Evolutionary conservation across 30 jellyfish, hydroid and myxozoan species (phyloP).

Genomic region (Hydractinia echinata): DNA sequence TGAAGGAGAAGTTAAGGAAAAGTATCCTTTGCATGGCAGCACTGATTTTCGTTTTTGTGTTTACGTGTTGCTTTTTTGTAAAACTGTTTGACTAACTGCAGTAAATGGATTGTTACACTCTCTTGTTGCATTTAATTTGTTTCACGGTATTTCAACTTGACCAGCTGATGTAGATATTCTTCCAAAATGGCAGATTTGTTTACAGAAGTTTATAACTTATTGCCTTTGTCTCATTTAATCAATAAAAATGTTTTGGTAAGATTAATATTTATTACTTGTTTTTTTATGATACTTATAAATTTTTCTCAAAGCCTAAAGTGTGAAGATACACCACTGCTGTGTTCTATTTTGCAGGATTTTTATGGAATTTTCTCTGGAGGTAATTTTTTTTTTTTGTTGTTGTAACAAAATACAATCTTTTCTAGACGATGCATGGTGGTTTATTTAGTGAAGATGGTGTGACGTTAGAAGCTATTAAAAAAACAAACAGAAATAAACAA

Average conservation of each 20-base stretch:
- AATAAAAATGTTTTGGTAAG: slow-evolving; percentile 86
- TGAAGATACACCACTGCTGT: not conserved
- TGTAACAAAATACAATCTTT: not conserved
- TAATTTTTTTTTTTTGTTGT: not conserved
- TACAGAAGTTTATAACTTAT: slow-evolving; percentile 87
- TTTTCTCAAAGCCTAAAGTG: not conserved
- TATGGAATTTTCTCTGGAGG: too few species aligned
- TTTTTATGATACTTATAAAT: not conserved
- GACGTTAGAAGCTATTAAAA: slow-evolving; percentile 75
- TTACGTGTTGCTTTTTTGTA: not conserved
- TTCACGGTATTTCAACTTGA: too few species aligned
- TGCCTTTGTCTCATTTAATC: slow-evolving; percentile 88
- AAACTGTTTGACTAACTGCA: not conserved
- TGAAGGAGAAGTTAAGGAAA: slow-evolving; percentile 90
- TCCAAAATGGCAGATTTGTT: slow-evolving; percentile 83
- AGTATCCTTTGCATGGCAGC: slow-evolving; percentile 49
- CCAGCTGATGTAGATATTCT: slow-evolving; percentile 48
- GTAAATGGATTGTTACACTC: not conserved
- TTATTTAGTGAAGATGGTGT: slow-evolving; percentile 75
- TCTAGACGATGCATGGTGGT: slow-evolving; percentile 99
- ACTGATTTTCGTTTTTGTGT: too few species aligned
- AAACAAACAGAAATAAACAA: slow-evolving; percentile 69
- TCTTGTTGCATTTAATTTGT: not conserved
- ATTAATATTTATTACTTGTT: not conserved
- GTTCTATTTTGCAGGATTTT: not conserved